phyloP scores from a whole-genome alignment of 2,797 vertebrate species.

The Anguilla anguilla region DNA sequence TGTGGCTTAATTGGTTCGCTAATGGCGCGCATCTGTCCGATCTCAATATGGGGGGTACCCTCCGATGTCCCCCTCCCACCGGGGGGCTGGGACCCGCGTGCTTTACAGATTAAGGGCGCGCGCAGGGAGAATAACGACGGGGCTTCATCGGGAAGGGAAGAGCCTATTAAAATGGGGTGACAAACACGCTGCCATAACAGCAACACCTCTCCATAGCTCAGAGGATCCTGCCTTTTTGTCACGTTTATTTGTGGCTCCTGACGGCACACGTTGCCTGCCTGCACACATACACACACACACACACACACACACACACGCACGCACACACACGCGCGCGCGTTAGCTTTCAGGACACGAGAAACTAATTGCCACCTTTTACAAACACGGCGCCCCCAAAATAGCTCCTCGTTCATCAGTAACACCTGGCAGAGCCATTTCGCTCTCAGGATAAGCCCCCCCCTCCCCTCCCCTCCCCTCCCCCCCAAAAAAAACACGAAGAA shows the following conservation, averaged over 20 bases:
- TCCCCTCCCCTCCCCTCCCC: background rate
- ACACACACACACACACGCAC: too few relatives aligned
- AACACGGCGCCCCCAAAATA: conserved; percentile 32
- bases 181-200: background rate
- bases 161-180: background rate
- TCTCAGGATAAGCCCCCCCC: conserved; percentile 26
- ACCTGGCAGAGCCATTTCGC: conserved; percentile 51
- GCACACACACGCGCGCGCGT: background rate
- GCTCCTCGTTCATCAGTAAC: conserved; percentile 49
- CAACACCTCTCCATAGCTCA: background rate
- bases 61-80: background rate
- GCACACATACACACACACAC: too few relatives aligned
- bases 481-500: conserved; percentile 30
- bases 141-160: conserved; percentile 6
- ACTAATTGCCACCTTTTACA: conserved; percentile 5
- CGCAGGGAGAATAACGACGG: background rate
- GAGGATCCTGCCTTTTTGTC: conserved; percentile 16
- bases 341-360: background rate
- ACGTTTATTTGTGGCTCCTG: conserved; percentile 25
- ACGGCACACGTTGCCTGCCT: background rate
- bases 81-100: background rate
- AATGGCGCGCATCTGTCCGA: background rate
- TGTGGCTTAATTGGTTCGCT: background rate
- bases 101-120: background rate
- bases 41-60: background rate